Evolutionary conservation across 1,140 invertebrate species (phyloP).

Genomic region (Nephila pilipes): DNA sequence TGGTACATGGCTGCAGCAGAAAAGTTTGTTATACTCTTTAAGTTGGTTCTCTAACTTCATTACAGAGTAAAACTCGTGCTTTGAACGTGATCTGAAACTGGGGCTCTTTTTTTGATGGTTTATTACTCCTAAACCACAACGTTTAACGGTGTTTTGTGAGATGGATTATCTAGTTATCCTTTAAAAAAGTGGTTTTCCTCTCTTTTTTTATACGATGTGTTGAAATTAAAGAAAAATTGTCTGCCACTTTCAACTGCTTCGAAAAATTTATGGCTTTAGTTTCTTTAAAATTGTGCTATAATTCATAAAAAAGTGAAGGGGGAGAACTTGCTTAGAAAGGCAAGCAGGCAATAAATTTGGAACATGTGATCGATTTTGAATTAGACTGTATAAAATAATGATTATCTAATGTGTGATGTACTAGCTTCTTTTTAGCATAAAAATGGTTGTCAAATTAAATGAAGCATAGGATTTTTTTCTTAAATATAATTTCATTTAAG

Average conservation of each 20-base stretch:
- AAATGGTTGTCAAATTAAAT: too few species aligned
- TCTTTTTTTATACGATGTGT: background rate
- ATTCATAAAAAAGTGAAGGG: background rate
- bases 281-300: constrained; percentile 54
- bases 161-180: constrained; percentile 73
- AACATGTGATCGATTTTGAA: background rate
- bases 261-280: constrained; percentile 63
- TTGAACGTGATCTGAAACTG: constrained; percentile 71
- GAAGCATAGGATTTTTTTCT: too few species aligned
- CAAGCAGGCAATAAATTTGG: background rate
- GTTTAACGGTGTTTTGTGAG: constrained; percentile 72
- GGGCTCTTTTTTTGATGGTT: constrained; percentile 46
- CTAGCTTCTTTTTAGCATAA: too few species aligned
- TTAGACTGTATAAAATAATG: background rate
- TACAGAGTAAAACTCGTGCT: constrained; percentile 72
- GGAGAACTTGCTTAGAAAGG: background rate
- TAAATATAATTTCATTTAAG: too few species aligned
- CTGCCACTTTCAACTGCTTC: constrained; percentile 59
- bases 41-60: constrained; percentile 72
- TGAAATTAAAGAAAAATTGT: constrained; percentile 69
- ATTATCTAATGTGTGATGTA: background rate
- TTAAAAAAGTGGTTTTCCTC: constrained; percentile 11
- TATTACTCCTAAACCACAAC: constrained; percentile 68
- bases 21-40: constrained; percentile 76
- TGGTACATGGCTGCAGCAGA: constrained; percentile 41